These are phyloP conservation scores for Drosophila sturtevanti DNA, from an alignment of 1,140 invertebrate genomes.

Conservation along the genomic window DNA sequence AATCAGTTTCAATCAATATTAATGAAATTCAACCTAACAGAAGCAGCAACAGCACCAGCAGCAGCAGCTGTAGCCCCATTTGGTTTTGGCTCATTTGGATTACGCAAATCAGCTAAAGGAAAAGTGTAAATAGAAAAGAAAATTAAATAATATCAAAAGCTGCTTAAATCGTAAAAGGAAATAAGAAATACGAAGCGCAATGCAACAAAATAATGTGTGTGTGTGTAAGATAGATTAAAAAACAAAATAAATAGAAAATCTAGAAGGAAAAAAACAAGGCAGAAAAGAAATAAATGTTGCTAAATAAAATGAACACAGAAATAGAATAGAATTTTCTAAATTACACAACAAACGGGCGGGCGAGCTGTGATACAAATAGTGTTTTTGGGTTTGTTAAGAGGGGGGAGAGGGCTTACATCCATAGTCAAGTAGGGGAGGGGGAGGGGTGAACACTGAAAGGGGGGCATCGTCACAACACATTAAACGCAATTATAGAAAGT, in stretches of 20 bases:
- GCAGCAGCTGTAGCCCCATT: conserved; percentile 18
- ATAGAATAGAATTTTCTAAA: conserved; percentile 63
- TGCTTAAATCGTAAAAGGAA: conserved; percentile 41
- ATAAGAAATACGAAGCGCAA: neutral
- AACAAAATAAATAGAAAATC: neutral
- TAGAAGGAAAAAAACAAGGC: conserved; percentile 20
- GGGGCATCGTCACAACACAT: conserved; percentile 68
- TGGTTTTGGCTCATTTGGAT: conserved; percentile 42
- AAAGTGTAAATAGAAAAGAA: conserved; percentile 24
- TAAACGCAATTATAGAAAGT: conserved; percentile 80
- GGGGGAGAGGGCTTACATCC: neutral
- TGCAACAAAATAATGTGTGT: conserved; percentile 54
- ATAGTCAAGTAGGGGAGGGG: neutral
- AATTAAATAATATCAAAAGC: conserved; percentile 72
- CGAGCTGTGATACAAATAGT: neutral
- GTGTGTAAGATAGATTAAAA: conserved; percentile 35
- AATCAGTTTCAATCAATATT: conserved; percentile 54
- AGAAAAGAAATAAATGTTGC: conserved; percentile 20
- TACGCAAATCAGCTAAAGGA: conserved; percentile 43
- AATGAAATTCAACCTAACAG: conserved; percentile 50
- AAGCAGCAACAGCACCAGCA: conserved; percentile 3
- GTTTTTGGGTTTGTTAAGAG: no score
- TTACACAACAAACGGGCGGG: conserved; percentile 49
- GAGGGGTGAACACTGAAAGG: neutral
- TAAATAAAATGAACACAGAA: conserved; percentile 37